Evolutionary conservation across 2,113 vertebrate genomes (phyloP), one percentile per base, ranked within the genome.

Genomic region (Oophaga pumilio): DNA sequence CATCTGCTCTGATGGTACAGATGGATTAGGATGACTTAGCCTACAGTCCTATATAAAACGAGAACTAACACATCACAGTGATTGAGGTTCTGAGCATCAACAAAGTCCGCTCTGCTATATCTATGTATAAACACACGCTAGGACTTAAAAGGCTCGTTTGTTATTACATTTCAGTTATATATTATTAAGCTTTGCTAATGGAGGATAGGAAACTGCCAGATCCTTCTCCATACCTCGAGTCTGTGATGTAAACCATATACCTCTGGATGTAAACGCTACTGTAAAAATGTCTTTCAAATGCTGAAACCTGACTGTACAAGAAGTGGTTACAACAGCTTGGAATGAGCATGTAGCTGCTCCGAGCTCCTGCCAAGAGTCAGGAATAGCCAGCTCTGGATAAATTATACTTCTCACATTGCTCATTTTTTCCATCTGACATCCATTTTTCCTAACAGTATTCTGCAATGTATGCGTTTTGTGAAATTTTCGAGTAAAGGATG

Each of bases 401-500:
- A 77, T 84, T 69, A 68, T 86, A 62, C 50, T 56, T 85, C 87
- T 89, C 87, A 90, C 33, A 14, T 74, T 82, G 89, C 49, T 77
- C 79, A 87, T 81, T 91, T 91, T 92, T 93, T 91, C 91, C 91
- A 81, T 86, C 86, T 90, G 90, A 93, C 91, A 90, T 87, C 33
- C 33, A 43, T 43, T 43, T 83, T 87, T 89, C 89, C 88, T 91
- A 91, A 91, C 91, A 92, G 90, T 92, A 89, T 62, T 89, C 87
- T 85, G 89, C 71, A 81, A 90, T 64, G 80, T 89, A 82, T 80
- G 26, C 33, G 18, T 14, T 52, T 53, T 50, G 8, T 49, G 9
- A 52, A 22, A 50, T 76, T n/a, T 49, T 76, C 43, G 50, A 50
- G 43, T 50, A 76, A 76, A 52, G 8, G 18, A 13, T 26, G 4